Conservation (phyloP, 2,113 vertebrate species). For the Oncorhynchus nerka region DNA sequence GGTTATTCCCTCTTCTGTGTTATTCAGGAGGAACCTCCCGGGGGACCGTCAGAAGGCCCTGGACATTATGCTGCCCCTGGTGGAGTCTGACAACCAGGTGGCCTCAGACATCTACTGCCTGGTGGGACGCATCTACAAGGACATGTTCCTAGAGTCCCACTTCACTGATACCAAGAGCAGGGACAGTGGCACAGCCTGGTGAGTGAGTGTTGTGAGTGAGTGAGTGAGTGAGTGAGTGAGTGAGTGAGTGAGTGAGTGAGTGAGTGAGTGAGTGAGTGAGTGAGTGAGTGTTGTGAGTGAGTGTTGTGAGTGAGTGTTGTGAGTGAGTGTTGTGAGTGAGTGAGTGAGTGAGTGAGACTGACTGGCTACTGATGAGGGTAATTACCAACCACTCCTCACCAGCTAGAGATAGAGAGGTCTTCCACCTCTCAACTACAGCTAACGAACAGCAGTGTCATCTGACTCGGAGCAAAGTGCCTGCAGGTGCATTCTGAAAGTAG, state of each 20-base stretch:
- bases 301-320: too few species aligned
- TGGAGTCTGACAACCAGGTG: slow-evolving; percentile 87
- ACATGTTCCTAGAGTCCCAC: slow-evolving; percentile 93
- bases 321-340: too few species aligned
- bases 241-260: too few species aligned
- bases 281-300: too few species aligned
- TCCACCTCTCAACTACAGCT: too few species aligned
- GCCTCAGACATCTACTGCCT: slow-evolving; percentile 97
- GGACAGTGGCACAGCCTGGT: slow-evolving; percentile 87
- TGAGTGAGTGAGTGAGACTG: too few species aligned
- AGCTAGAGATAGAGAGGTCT: not conserved
- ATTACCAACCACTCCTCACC: not conserved
- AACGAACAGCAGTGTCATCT: too few species aligned
- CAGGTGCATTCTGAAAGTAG: not conserved
- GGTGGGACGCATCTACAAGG: slow-evolving; percentile 95
- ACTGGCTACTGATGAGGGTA: not conserved
- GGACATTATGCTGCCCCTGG: slow-evolving; percentile 92
- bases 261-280: slow-evolving; percentile 54
- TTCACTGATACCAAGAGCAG: slow-evolving; percentile 87
- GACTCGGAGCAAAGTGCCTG: not conserved
- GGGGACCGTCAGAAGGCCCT: slow-evolving; percentile 91
- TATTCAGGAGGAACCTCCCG: slow-evolving; percentile 83
- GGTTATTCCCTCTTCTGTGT: not conserved
- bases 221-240: too few species aligned
- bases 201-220: too few species aligned